Conservation (phyloP, 2,797 vertebrate genomes). For the Macropodus opercularis region DNA sequence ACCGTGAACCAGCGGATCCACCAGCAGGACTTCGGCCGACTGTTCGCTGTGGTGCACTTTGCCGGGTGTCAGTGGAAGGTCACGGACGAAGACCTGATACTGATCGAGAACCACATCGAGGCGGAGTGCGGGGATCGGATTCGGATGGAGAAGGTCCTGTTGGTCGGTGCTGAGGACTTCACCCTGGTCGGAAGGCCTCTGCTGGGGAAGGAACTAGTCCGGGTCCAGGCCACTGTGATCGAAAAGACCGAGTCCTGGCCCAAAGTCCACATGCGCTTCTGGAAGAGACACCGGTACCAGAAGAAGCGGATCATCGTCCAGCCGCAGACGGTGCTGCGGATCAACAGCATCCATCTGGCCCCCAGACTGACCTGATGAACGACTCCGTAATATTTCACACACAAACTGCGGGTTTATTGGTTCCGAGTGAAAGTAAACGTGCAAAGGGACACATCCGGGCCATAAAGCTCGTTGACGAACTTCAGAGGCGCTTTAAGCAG, state of each 20-base stretch:
- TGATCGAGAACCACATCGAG: constrained; percentile 87
- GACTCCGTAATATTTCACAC: background rate
- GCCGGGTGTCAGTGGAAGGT: constrained; percentile 95
- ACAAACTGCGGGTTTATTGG: background rate
- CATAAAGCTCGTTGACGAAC: background rate
- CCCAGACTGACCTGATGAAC: constrained; percentile 75
- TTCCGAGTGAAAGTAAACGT: background rate
- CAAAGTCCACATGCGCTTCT: constrained; percentile 87
- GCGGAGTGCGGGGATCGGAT: constrained; percentile 90
- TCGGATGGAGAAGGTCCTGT: constrained; percentile 90
- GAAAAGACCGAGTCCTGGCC: constrained; percentile 95
- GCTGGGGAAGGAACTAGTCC: constrained; percentile 86
- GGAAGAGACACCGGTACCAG: constrained; percentile 83
- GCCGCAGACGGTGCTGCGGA: constrained; percentile 91
- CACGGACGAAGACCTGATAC: constrained; percentile 90
- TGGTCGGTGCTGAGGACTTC: constrained; percentile 84
- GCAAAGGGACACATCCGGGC: background rate
- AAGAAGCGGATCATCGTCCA: constrained; percentile 81
- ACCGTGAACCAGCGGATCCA: constrained; percentile 85
- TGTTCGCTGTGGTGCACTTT: constrained; percentile 94
- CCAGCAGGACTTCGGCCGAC: constrained; percentile 78
- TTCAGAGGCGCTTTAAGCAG: background rate
- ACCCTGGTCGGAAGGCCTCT: constrained; percentile 90
- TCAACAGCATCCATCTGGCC: constrained; percentile 88
- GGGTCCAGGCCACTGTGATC: constrained; percentile 90